Conservation (phyloP, 64 coral and sea anemone genomes). For the Stichodactyla mertensii region DNA sequence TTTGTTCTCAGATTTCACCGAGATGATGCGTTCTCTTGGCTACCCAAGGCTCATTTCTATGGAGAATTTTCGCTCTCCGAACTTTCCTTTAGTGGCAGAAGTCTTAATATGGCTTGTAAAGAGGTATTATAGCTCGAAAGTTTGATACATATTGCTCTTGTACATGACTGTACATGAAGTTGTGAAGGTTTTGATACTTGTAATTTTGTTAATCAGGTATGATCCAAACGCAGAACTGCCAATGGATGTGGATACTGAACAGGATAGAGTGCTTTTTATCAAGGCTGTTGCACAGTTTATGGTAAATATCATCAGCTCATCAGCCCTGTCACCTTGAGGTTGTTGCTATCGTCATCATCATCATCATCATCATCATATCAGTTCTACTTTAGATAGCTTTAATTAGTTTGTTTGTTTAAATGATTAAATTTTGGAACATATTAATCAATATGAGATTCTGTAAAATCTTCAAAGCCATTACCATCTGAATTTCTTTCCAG, state of each 20-base stretch:
- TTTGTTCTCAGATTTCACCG: constrained; percentile 86
- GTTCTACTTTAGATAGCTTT: too few species aligned
- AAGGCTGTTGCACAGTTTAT: constrained; percentile 98
- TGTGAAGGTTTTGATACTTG: neutral
- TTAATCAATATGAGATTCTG: too few species aligned
- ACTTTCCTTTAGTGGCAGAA: constrained; percentile 95
- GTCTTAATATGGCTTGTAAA: constrained; percentile 96
- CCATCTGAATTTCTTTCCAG: constrained; percentile 11
- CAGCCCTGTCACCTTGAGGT: too few species aligned
- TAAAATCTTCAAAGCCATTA: neutral
- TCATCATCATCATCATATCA: neutral
- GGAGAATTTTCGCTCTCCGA: constrained; percentile 99
- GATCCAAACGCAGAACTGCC: constrained; percentile 96
- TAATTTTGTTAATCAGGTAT: constrained; percentile 47
- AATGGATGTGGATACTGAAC: constrained; percentile 92
- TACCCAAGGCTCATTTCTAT: constrained; percentile 98
- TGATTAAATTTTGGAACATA: too few species aligned
- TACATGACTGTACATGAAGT: neutral
- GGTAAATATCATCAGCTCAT: constrained; percentile 41
- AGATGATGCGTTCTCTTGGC: constrained; percentile 97
- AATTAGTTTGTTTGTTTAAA: too few species aligned
- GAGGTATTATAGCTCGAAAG: neutral
- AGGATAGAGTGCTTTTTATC: constrained; percentile 94
- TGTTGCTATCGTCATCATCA: neutral
- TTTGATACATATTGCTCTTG: neutral